These are phyloP conservation scores for Girardia tigrina DNA, from an alignment of 2,888 invertebrate species.

Conservation along the genomic window DNA sequence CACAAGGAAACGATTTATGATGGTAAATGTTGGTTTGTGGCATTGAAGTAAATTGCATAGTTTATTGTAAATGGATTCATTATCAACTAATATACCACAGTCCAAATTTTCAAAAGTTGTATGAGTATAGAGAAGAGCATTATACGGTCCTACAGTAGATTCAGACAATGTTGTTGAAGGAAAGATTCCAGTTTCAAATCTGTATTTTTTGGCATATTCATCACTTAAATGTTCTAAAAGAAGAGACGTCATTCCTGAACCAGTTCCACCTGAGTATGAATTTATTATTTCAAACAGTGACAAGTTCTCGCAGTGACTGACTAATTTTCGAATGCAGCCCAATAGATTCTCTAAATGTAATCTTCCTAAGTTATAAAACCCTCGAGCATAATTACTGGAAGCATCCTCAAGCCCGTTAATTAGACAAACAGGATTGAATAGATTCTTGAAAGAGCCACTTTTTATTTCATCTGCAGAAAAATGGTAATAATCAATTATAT, in stretches of 20 bases:
- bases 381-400: slow-evolving; percentile 67
- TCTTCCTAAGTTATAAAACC: slow-evolving; percentile 63
- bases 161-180: slow-evolving; percentile 32
- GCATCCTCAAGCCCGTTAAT: slow-evolving; percentile 64
- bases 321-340: slow-evolving; percentile 59
- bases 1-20: slow-evolving; percentile 30
- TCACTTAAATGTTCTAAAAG: slow-evolving; percentile 33
- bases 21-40: slow-evolving; percentile 1
- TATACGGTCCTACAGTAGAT: slow-evolving; percentile 35
- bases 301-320: slow-evolving; percentile 64
- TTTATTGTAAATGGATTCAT: slow-evolving; percentile 33
- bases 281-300: slow-evolving; percentile 38
- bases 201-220: slow-evolving; percentile 35
- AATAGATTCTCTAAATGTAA: slow-evolving; percentile 62
- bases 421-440: slow-evolving; percentile 46
- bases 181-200: slow-evolving; percentile 30
- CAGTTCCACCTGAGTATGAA: slow-evolving; percentile 31
- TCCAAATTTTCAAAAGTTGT: slow-evolving; percentile 31
- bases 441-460: slow-evolving; percentile 42
- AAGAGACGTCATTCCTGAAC: slow-evolving; percentile 35
- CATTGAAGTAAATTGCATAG: slow-evolving; percentile 8
- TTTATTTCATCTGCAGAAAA: slow-evolving; percentile 44
- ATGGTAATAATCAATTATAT: too few relatives aligned
- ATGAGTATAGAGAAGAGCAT: slow-evolving; percentile 34
- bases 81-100: slow-evolving; percentile 33